Percentiles rank a stretch among this genome's conserved stretches.
These are phyloP conservation scores for Dendroctonus valens DNA, from an alignment of 1,140 invertebrate genomes.

Conservation along the genomic window DNA sequence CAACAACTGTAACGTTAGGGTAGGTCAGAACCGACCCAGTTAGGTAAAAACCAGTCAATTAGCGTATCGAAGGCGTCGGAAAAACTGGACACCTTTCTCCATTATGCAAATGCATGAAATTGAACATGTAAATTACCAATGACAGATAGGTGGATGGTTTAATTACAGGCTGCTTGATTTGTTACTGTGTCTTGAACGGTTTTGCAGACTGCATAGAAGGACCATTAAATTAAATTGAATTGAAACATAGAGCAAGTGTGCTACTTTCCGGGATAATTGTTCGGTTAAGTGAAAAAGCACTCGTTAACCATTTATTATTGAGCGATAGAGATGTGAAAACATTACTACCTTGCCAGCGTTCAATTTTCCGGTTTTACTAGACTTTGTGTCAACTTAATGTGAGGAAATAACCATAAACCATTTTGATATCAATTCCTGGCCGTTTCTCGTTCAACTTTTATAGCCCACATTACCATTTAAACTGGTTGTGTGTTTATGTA, in stretches of 20 bases:
- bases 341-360: no score
- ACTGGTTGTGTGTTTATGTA: conserved; percentile 4
- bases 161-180: no score
- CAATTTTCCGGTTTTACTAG: no score
- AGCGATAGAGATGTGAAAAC: no score
- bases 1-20: conserved; percentile 2
- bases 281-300: no score
- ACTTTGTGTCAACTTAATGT: not conserved
- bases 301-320: no score
- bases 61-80: not conserved
- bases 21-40: not conserved
- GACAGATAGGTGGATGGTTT: not conserved
- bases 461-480: conserved; percentile 15
- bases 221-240: no score
- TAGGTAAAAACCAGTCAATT: not conserved
- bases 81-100: not conserved
- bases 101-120: not conserved
- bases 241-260: no score
- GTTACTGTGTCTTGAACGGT: no score
- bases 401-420: conserved; percentile 5
- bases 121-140: not conserved
- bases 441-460: conserved; percentile 13
- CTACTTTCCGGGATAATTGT: no score
- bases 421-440: conserved; percentile 8
- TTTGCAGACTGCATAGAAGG: no score